Conservation (phyloP, 2,113 vertebrate genomes). For the Aspiorhynchus laticeps region DNA sequence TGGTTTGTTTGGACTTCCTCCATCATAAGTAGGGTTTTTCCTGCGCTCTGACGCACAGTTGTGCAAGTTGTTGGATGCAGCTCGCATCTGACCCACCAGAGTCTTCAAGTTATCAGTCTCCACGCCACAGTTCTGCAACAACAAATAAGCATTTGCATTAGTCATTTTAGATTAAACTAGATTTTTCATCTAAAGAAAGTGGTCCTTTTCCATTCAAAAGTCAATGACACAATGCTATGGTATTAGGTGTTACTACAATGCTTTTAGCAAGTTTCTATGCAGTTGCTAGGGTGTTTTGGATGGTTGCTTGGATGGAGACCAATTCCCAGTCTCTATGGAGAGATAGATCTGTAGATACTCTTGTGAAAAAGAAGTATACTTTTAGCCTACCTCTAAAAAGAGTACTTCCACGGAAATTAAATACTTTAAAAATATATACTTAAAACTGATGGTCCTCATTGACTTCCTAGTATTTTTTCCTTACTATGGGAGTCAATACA, state of each 20-base stretch:
- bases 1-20: slow-evolving; percentile 82
- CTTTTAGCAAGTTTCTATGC: neutral
- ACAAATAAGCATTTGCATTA: neutral
- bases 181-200: neutral
- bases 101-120: slow-evolving; percentile 93
- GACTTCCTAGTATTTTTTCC: no score
- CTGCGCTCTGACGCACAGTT: slow-evolving; percentile 83
- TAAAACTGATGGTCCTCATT: no score
- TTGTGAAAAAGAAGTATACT: no score
- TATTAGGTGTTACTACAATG: neutral
- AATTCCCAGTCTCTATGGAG: neutral
- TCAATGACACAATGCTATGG: neutral
- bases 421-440: no score
- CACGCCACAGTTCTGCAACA: slow-evolving; percentile 87
- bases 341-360: no score
- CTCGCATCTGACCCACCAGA: slow-evolving; percentile 84
- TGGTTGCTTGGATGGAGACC: no score
- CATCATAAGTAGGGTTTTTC: slow-evolving; percentile 82
- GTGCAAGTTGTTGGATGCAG: slow-evolving; percentile 82
- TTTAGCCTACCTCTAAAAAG: no score
- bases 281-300: no score
- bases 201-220: neutral
- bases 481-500: no score
- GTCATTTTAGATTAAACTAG: slow-evolving; percentile 8
- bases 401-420: no score